Evolutionary conservation across 2,113 vertebrate genomes (phyloP).

Genomic region (Pyrgilauda ruficollis): DNA sequence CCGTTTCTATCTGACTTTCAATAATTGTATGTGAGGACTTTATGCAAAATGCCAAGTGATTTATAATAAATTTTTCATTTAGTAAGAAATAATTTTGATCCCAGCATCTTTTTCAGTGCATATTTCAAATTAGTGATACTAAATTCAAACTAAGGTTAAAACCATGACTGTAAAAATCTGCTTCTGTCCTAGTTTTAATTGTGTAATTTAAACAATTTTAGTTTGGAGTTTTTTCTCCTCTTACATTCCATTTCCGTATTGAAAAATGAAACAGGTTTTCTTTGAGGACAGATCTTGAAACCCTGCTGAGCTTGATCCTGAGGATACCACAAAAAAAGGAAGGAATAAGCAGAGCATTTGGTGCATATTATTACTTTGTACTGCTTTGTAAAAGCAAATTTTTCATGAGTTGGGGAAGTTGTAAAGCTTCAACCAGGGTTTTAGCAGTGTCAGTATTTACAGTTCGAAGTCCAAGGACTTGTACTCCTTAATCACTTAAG

Average conservation of each 20-base stretch:
- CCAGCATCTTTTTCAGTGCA: neutral
- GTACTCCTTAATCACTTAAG: neutral
- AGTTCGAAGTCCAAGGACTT: slow-evolving; percentile 22
- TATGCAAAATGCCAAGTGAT: neutral
- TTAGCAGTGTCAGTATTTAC: slow-evolving; percentile 25
- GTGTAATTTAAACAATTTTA: neutral
- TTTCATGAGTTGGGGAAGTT: neutral
- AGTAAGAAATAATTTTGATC: neutral
- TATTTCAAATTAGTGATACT: neutral
- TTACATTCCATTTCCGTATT: neutral
- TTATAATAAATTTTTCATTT: neutral
- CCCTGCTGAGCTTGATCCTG: neutral
- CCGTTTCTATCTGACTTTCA: neutral
- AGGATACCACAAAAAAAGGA: neutral
- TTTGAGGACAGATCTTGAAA: neutral
- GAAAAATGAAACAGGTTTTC: neutral
- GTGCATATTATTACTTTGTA: neutral
- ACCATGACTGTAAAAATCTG: neutral
- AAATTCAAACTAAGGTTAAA: neutral
- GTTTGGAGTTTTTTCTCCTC: neutral
- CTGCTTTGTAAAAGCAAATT: neutral
- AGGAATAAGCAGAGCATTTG: neutral
- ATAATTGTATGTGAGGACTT: neutral
- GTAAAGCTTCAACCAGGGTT: neutral
- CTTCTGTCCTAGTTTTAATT: neutral